Evolutionary conservation across 2,888 invertebrate species (phyloP), one percentile per base, ranked within the genome.

Genomic region (Arrhopalites spinosus): DNA sequence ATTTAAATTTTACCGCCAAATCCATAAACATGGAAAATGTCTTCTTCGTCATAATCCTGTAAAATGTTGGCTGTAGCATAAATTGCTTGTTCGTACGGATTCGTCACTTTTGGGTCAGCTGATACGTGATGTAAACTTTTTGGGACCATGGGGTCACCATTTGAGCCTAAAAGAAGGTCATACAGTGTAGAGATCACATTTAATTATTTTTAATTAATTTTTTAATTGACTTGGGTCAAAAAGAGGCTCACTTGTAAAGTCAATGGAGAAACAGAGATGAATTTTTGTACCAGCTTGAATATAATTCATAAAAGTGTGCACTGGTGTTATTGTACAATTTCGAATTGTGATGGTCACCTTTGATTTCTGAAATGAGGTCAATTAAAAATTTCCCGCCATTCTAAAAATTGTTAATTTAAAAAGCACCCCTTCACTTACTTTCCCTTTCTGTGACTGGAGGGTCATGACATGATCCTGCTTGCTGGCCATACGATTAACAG

Each of bases 241-340:
- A n/a, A 36, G 11, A 36, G 5, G 56, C 80, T 81, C 81, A 86
- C 86, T 86, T 76, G 87, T 87, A 78, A 87, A 87, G 81, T 87
- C 87, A 75, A 87, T 86, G 36, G 86, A 86, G 77, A 87, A 84
- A 27, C 86, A 85, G 77, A 86, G 86, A 80, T 86, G 85, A 50
- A 87, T 84, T 78, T 87, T 86, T 27, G 86, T 86, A 56, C 89
- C 89, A 63, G 87, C 88, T 78, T 87, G 86, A 63, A 90, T 86
- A 83, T 87, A 90, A 82, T 90, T 89, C 77, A 89, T 83, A 83
- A 90, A 90, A 3, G 88, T 86, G 78, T 81, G 83, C 23, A 83
- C 80, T 47, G 83, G 83, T 8, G 80, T 77, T 13, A 83, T 75
- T 75, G 78, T 80, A 45, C 81, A 81, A 43, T 61, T 69, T 2